These are phyloP conservation scores for Parazoanthus swiftii DNA, from an alignment of 92 coral and sea anemone species.

Conservation along the genomic window DNA sequence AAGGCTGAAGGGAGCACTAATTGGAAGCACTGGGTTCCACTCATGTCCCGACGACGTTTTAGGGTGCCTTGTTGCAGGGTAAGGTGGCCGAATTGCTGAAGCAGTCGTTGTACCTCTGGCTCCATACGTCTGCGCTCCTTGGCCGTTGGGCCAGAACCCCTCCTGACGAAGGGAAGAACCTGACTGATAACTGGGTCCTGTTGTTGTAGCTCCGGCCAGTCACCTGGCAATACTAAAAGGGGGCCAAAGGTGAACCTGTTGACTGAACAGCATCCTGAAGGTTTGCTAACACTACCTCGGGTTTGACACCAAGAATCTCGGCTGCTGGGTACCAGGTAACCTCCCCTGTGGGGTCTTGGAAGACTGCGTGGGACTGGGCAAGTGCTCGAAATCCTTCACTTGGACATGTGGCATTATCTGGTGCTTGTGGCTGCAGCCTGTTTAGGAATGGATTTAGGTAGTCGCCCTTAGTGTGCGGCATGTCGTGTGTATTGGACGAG, in stretches of 20 bases:
- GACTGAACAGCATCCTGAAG: not conserved
- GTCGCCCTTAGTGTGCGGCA: no score
- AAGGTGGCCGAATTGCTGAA: no score
- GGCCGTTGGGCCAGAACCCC: conserved; percentile 19
- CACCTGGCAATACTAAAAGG: not conserved
- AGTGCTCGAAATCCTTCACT: no score
- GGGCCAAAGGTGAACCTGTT: not conserved
- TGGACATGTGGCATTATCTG: no score
- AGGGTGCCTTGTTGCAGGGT: no score
- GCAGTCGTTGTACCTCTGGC: not conserved
- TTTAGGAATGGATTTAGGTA: no score
- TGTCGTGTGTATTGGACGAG: no score
- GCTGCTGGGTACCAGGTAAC: conserved; percentile 41
- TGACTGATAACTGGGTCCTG: conserved; percentile 29
- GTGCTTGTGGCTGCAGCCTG: no score
- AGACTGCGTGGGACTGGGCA: conserved; percentile 32
- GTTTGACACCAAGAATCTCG: conserved; percentile 40
- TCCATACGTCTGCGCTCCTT: not conserved
- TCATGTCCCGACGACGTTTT: no score
- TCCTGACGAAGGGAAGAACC: conserved; percentile 7
- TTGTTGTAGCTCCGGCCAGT: conserved; percentile 17
- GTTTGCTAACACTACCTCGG: conserved; percentile 38
- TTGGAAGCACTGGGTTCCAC: no score
- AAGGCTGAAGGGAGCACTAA: no score
- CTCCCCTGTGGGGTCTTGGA: not conserved